Evolutionary conservation across 2,113 vertebrate species (phyloP).

Genomic region (Rhineura floridana): DNA sequence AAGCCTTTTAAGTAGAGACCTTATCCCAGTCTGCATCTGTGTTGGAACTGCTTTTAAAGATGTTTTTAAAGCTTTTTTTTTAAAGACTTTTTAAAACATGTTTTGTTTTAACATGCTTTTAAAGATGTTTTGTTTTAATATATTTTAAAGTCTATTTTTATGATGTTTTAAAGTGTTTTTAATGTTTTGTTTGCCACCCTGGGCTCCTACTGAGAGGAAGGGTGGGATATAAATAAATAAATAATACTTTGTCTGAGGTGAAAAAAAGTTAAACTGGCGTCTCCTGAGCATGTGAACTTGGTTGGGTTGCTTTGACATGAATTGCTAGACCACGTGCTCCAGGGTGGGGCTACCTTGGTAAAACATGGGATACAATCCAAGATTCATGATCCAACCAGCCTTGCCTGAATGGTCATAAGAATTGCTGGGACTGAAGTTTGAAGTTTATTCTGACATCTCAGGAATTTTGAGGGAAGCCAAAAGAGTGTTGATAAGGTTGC

Average conservation of each 20-base stretch:
- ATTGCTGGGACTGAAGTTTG: neutral
- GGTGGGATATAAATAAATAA: no score
- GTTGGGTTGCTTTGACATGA: neutral
- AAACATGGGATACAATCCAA: neutral
- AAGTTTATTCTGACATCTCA: neutral
- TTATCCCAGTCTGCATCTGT: no score
- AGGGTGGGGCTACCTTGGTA: neutral
- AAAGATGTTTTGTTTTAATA: no score
- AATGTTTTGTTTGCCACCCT: no score
- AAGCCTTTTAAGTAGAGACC: neutral
- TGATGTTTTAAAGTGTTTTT: no score
- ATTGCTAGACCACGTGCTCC: neutral
- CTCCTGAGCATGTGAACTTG: neutral
- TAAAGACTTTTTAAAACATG: no score
- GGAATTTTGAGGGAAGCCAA: neutral
- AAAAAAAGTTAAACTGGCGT: neutral
- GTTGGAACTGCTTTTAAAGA: no score
- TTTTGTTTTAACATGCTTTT: no score
- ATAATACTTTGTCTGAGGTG: neutral
- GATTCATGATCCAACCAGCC: neutral
- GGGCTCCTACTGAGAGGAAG: no score
- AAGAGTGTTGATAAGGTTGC: neutral
- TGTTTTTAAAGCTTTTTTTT: no score
- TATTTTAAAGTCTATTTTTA: no score
- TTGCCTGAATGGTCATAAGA: neutral